phyloP scores from a whole-genome alignment of 2,797 vertebrate genomes.

The Paramormyrops hopkinsi region DNA sequence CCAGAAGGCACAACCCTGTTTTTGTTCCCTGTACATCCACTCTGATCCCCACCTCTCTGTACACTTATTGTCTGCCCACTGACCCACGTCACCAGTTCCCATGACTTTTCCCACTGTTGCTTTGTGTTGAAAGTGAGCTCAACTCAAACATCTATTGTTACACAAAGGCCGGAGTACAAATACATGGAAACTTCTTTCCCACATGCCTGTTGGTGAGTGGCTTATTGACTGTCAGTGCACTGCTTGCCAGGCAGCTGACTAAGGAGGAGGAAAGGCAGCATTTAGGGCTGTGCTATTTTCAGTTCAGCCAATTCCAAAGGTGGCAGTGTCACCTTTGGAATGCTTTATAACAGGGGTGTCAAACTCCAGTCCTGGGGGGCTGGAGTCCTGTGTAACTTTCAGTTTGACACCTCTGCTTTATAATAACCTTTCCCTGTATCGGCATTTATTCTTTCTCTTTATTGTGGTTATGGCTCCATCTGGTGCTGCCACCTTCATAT shows the following conservation, averaged over 20 bases:
- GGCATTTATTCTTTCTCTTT: background rate
- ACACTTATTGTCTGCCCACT: constrained; percentile 54
- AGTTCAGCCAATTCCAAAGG: background rate
- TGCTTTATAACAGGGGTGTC: background rate
- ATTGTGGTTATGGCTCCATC: background rate
- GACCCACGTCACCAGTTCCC: constrained; percentile 52
- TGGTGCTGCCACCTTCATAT: background rate
- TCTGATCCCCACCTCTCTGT: constrained; percentile 31
- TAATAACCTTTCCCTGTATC: background rate
- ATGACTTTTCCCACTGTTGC: constrained; percentile 40
- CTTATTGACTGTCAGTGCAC: background rate
- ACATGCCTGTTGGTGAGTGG: constrained; percentile 31
- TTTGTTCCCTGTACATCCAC: constrained; percentile 53
- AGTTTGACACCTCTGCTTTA: background rate
- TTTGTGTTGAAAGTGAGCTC: constrained; percentile 28
- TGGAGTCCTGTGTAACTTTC: background rate
- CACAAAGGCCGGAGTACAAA: constrained; percentile 53
- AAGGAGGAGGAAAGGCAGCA: background rate
- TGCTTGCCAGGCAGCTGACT: background rate
- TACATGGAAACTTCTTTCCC: constrained; percentile 46
- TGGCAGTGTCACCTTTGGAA: background rate
- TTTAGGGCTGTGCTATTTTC: background rate
- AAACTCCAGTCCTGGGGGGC: too few relatives aligned
- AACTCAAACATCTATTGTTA: constrained; percentile 37
- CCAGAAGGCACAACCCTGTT: constrained; percentile 40